Conservation (phyloP, 1,140 invertebrate species). For the Apocrypta bakeri region DNA sequence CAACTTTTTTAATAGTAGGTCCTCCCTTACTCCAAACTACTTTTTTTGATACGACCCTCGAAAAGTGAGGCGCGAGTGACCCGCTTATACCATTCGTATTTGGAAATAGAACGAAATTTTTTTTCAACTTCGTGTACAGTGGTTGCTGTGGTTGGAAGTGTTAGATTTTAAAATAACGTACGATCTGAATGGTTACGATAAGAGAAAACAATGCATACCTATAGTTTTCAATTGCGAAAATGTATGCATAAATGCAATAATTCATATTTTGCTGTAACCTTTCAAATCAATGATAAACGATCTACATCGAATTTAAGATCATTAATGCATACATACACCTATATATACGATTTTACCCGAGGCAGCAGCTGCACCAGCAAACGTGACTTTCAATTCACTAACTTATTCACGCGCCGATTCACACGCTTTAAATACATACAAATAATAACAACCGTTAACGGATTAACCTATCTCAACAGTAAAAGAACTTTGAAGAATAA, state of each 20-base stretch:
- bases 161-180: too few species aligned
- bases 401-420: not conserved
- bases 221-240: too few species aligned
- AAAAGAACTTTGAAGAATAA: not conserved
- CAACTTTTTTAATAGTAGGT: not conserved
- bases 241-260: too few species aligned
- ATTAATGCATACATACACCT: too few species aligned
- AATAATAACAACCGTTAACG: not conserved
- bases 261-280: too few species aligned
- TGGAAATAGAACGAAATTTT: slow-evolving; percentile 41
- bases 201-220: too few species aligned
- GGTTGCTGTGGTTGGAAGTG: not conserved
- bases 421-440: not conserved
- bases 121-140: not conserved
- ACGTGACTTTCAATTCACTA: not conserved
- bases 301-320: too few species aligned
- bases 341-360: not conserved
- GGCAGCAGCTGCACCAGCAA: not conserved
- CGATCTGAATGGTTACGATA: too few species aligned
- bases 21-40: not conserved
- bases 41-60: slow-evolving; percentile 37
- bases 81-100: not conserved
- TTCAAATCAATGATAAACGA: too few species aligned
- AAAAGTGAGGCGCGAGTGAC: slow-evolving; percentile 22
- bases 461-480: not conserved